Conservation (phyloP, 2,113 vertebrate genomes). For the Clupea harengus region DNA sequence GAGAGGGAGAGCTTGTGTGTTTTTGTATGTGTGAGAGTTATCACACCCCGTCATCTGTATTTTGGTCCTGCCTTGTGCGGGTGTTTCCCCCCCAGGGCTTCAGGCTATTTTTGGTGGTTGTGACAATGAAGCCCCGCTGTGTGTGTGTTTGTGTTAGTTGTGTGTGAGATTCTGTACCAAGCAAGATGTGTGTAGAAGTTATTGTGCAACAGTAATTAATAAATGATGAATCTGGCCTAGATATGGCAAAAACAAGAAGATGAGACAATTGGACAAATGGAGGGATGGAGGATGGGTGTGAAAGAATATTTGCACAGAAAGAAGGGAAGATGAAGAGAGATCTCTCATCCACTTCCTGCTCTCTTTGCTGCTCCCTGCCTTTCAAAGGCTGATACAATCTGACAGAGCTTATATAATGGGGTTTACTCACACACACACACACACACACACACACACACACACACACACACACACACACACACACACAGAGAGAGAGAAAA, state of each 20-base stretch:
- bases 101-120: not conserved
- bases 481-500: too few relatives aligned
- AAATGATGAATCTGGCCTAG: constrained; percentile 69
- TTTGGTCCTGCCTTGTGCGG: not conserved
- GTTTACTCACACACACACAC: not conserved
- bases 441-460: too few relatives aligned
- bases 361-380: not conserved
- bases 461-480: too few relatives aligned
- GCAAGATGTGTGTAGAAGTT: constrained; percentile 14
- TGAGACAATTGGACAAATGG: constrained; percentile 51
- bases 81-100: not conserved
- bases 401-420: not conserved
- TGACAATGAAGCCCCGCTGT: not conserved
- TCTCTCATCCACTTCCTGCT: not conserved
- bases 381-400: not conserved
- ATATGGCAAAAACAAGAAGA: constrained; percentile 60
- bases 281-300: constrained; percentile 37
- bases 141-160: not conserved
- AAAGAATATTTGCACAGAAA: not conserved
- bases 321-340: constrained; percentile 10
- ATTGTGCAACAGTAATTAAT: constrained; percentile 66
- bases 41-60: constrained; percentile 1
- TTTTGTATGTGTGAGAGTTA: not conserved
- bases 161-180: not conserved
- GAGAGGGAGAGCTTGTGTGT: not conserved